Evolutionary conservation across 2,888 invertebrate genomes (phyloP).

Genomic region (Eristalinus sepulchralis): DNA sequence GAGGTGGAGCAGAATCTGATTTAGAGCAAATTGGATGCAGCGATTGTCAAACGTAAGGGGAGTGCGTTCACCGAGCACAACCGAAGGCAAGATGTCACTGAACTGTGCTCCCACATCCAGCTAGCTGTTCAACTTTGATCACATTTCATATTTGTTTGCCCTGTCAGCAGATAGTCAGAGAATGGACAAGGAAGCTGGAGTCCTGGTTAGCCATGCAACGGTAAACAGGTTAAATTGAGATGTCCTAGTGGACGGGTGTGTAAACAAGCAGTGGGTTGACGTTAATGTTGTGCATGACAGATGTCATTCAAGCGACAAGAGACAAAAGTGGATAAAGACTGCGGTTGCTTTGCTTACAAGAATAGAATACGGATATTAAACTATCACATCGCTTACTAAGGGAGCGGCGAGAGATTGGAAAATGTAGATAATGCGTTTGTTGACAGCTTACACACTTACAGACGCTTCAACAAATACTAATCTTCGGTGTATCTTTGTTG

Average conservation of each 20-base stretch:
- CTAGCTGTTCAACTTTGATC: background rate
- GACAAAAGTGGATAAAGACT: background rate
- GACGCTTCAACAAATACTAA: background rate
- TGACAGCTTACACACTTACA: background rate
- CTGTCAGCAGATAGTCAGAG: background rate
- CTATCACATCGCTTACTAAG: background rate
- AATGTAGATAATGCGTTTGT: background rate
- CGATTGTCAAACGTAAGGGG: background rate
- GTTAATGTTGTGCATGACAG: background rate
- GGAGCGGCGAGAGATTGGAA: background rate
- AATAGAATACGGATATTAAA: background rate
- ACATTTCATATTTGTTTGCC: background rate
- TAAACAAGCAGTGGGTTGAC: background rate
- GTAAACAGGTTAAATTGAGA: background rate
- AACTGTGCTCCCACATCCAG: background rate
- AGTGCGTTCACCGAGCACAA: background rate
- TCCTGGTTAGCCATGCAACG: background rate
- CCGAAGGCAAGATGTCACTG: background rate
- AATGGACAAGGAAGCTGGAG: background rate
- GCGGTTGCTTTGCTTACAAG: background rate
- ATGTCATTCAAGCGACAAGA: background rate
- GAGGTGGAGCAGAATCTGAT: constrained; percentile 32
- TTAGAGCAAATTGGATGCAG: constrained; percentile 53
- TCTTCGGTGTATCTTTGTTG: background rate
- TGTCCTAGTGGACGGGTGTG: background rate